Evolutionary conservation across 2,888 invertebrate species (phyloP).

Genomic region (Pegoplata infirma): DNA sequence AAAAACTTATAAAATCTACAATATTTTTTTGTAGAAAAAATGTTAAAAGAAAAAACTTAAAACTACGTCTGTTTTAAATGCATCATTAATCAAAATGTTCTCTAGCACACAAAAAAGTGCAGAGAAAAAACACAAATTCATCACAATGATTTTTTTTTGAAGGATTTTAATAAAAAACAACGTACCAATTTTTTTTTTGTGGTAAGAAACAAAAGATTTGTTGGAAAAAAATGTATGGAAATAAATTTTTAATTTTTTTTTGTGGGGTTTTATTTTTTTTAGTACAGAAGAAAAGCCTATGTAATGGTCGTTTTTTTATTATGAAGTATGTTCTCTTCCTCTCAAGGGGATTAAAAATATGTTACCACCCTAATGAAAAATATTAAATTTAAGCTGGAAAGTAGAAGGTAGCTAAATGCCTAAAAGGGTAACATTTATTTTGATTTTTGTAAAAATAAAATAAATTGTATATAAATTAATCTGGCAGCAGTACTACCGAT

Average conservation of each 20-base stretch:
- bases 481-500: not conserved
- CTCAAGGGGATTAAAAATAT: conserved; percentile 44
- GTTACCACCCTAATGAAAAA: conserved; percentile 72
- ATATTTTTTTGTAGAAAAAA: conserved; percentile 31
- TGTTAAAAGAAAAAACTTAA: conserved; percentile 25
- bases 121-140: conserved; percentile 54
- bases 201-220: conserved; percentile 51
- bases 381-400: conserved; percentile 71
- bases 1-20: conserved; percentile 19
- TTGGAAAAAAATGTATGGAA: not conserved
- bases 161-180: conserved; percentile 43
- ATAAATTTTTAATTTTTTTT: not conserved
- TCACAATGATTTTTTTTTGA: conserved; percentile 47
- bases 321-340: conserved; percentile 39
- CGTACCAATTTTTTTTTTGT: conserved; percentile 30
- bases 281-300: conserved; percentile 19
- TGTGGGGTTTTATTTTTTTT: too few relatives aligned
- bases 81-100: conserved; percentile 62
- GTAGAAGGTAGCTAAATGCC: too few relatives aligned
- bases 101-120: conserved; percentile 22
- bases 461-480: not conserved
- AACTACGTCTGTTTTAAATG: conserved; percentile 62
- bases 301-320: conserved; percentile 1
- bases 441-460: conserved; percentile 22
- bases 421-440: too few relatives aligned